Conservation (phyloP, 2,113 vertebrate genomes). For the Labrus mixtus region DNA sequence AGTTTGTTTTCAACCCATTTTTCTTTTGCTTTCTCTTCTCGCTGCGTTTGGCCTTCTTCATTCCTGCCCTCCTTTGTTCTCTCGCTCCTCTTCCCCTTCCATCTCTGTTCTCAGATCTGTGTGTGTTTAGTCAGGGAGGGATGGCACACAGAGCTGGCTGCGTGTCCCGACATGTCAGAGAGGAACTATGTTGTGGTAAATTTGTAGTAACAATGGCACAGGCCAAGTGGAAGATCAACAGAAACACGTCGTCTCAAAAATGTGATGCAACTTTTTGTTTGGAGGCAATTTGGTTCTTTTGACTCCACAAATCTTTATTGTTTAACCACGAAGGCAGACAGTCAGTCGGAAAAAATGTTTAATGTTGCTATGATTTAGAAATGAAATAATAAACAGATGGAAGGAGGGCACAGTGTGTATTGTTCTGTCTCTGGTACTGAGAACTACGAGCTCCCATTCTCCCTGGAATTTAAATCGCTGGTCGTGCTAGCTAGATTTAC, state of each 20-base stretch:
- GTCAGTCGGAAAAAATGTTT: not conserved
- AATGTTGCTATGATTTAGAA: not conserved
- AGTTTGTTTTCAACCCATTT: not conserved
- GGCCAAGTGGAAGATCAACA: slow-evolving; percentile 8
- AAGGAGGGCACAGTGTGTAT: not conserved
- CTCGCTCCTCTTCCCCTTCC: slow-evolving; percentile 2
- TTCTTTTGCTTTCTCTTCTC: not conserved
- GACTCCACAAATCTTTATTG: not conserved
- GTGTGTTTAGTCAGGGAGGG: slow-evolving; percentile 16
- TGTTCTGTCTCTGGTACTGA: not conserved
- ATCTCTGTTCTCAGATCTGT: not conserved
- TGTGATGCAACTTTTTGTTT: not conserved
- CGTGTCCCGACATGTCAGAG: slow-evolving; percentile 10
- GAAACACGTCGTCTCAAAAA: not conserved
- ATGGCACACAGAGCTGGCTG: not conserved
- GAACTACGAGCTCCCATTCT: not conserved
- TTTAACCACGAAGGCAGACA: not conserved
- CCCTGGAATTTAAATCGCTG: too few species aligned
- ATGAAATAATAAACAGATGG: not conserved
- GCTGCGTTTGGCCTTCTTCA: not conserved
- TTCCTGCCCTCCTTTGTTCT: not conserved
- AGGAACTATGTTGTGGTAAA: slow-evolving; percentile 19
- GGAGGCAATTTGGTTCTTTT: not conserved
- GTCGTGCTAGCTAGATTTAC: not conserved
- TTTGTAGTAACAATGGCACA: slow-evolving; percentile 11